Evolutionary conservation across 1,140 invertebrate species (phyloP), one percentile per base, ranked within the genome.

Genomic region (Melipona quadrifasciata): DNA sequence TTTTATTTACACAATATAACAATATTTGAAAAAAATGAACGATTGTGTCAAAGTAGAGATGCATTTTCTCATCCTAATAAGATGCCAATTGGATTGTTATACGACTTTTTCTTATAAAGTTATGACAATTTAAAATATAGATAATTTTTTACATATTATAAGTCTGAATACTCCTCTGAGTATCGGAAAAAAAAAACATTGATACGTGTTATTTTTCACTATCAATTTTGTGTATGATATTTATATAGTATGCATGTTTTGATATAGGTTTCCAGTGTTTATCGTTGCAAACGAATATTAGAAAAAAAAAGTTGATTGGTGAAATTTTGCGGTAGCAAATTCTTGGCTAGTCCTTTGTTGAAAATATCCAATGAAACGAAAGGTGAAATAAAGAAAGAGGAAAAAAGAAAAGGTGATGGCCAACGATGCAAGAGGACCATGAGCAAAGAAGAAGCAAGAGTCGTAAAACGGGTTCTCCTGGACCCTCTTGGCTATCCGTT

Each of bases 391-490:
- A 74, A 67, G 31, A 65, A 53, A 76, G 58, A 67, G 70, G 65
- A 75, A 68, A 64, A 73, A 58, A 47, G 58, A 51, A 34, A 55
- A 77, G 64, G 4, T 19, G 55, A 27, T 34, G 39, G 39, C 6
- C 21, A 58, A 57, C 27, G 70, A 70, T 61, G 65, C 21, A 4
- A 0, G 68, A 82, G 53, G 80, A 78, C 73, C 58, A 86, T 82
- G 61, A 84, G 61, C 74, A 61, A 84, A 78, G 73, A 72, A 64
- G 83, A 68, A 84, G 82, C 65, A 85, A 75, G 73, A 82, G 86
- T 87, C 80, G 88, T 81, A 86, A 81, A 90, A 90, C 89, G 86
- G 83, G 89, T 90, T 90, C 87, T 87, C 67, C 79, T 82, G 78
- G 65, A 27, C 80, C 80, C 78, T 31, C 77, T 71, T 70, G 73